phyloP scores from a whole-genome alignment of 2,113 vertebrate genomes.

The Mesocricetus auratus region DNA sequence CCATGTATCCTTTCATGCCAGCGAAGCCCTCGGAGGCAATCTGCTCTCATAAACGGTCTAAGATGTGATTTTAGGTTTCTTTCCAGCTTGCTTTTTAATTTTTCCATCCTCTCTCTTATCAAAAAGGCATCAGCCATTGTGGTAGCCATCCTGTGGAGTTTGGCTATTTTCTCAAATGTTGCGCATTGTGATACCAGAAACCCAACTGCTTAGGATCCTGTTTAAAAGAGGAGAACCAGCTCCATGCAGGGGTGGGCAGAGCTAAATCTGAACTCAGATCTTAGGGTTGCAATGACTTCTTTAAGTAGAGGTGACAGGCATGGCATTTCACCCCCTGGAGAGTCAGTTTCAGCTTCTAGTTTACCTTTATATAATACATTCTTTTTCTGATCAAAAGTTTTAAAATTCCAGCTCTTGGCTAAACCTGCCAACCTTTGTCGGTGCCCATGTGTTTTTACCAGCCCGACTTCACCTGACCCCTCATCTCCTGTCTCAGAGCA shows the following conservation, averaged over 20 bases:
- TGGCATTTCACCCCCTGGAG: background rate
- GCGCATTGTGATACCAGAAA: background rate
- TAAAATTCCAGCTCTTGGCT: conserved; percentile 49
- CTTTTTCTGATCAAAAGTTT: conserved; percentile 43
- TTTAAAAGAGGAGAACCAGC: background rate
- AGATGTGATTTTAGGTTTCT: background rate
- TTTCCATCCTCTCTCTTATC: background rate
- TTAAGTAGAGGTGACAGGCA: background rate
- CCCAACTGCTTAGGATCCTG: background rate
- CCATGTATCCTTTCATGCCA: background rate
- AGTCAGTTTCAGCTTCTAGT: background rate
- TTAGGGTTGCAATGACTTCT: background rate
- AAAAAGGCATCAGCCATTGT: background rate
- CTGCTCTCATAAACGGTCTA: conserved; percentile 17
- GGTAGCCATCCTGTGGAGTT: background rate
- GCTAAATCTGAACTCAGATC: background rate
- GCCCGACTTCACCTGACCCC: conserved; percentile 16
- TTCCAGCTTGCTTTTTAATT: conserved; percentile 19
- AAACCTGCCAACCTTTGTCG: conserved; percentile 9
- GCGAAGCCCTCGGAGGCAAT: background rate
- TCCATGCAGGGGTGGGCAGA: background rate
- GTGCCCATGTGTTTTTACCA: conserved; percentile 36
- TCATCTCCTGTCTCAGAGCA: background rate
- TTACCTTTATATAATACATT: background rate
- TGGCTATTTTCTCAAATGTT: background rate